Conservation (phyloP, 2,888 invertebrate species). For the Epirrita christyi region DNA sequence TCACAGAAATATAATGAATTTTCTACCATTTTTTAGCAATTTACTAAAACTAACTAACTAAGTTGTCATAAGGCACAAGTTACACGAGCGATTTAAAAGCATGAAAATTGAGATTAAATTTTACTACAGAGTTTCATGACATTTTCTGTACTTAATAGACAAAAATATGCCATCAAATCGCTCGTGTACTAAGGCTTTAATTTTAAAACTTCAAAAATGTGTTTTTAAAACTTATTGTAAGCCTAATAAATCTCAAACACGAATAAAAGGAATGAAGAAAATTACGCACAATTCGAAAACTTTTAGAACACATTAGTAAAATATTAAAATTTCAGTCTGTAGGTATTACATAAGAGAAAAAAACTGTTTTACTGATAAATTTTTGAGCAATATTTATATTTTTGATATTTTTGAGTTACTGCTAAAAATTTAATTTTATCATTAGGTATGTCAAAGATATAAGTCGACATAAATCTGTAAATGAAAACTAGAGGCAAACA, state of each 20-base stretch:
- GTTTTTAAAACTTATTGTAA: too few relatives aligned
- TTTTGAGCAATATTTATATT: constrained; percentile 7
- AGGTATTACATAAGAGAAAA: neutral
- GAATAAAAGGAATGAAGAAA: too few relatives aligned
- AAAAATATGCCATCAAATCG: too few relatives aligned
- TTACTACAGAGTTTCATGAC: too few relatives aligned
- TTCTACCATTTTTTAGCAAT: constrained; percentile 32
- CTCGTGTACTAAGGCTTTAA: too few relatives aligned
- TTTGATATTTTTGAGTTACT: too few relatives aligned
- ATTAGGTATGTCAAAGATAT: neutral
- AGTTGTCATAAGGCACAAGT: constrained; percentile 1
- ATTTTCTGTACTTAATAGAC: too few relatives aligned
- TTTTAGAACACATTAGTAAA: neutral
- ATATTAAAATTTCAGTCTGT: constrained; percentile 1
- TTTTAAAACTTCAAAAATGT: too few relatives aligned
- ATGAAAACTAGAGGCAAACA: too few relatives aligned
- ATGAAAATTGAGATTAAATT: neutral
- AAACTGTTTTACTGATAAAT: neutral
- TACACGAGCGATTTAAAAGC: constrained; percentile 2
- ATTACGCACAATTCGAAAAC: too few relatives aligned
- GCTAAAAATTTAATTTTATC: neutral
- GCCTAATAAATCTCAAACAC: too few relatives aligned
- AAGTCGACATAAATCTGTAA: neutral
- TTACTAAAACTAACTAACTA: constrained; percentile 6
- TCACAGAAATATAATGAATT: constrained; percentile 67